Evolutionary conservation across 2,113 vertebrate species (phyloP).

Genomic region (Mormoops blainvillei): DNA sequence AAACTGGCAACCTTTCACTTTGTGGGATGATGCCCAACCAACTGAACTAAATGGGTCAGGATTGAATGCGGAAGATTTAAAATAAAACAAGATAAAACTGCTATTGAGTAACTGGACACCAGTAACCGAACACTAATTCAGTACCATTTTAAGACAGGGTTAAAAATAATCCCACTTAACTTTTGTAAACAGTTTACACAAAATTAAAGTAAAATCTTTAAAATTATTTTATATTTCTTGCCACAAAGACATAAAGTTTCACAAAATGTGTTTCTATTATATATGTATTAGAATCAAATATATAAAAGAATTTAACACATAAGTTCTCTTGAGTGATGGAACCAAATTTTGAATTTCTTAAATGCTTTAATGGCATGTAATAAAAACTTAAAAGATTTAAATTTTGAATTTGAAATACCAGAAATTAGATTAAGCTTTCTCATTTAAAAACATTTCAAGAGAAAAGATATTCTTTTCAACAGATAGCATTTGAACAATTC

Average conservation of each 20-base stretch:
- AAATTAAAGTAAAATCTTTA: neutral
- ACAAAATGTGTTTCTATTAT: neutral
- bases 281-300: neutral
- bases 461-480: neutral
- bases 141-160: conserved; percentile 24
- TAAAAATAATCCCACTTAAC: neutral
- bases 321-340: neutral
- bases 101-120: neutral
- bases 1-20: no score
- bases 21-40: no score
- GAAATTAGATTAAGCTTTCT: conserved; percentile 3
- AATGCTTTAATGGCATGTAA: neutral
- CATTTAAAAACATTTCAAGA: neutral
- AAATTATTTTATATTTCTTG: conserved; percentile 11
- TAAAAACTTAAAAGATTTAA: neutral
- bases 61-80: neutral
- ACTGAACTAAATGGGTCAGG: no score
- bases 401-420: neutral
- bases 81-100: neutral
- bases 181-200: neutral
- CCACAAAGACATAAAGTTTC: neutral
- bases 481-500: neutral
- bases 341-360: conserved; percentile 7
- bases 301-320: neutral
- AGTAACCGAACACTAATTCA: neutral